phyloP scores from a whole-genome alignment of 2,113 vertebrate genomes.

The Phyllopteryx taeniolatus region DNA sequence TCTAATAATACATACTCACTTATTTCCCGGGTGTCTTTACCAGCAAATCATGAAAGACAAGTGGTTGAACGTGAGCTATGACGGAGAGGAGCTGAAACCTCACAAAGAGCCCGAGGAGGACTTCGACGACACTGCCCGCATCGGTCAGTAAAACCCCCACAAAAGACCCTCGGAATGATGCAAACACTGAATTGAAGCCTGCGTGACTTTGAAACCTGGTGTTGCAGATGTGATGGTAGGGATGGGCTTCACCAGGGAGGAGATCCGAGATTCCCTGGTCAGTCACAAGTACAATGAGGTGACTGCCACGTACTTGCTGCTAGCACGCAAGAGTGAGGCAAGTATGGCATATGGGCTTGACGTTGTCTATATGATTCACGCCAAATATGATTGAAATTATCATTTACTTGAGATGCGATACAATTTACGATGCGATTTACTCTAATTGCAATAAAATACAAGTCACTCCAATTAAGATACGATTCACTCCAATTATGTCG shows the following conservation, averaged over 20 bases:
- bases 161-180: not conserved
- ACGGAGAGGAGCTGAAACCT: slow-evolving; percentile 84
- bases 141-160: slow-evolving; percentile 47
- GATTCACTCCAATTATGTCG: too few species aligned
- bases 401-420: not conserved
- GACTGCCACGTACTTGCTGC: slow-evolving; percentile 91
- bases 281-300: slow-evolving; percentile 90
- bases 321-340: slow-evolving; percentile 83
- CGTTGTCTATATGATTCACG: not conserved
- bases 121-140: slow-evolving; percentile 80
- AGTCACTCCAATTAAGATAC: too few species aligned
- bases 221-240: slow-evolving; percentile 88
- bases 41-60: slow-evolving; percentile 98
- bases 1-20: not conserved
- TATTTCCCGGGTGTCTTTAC: not conserved
- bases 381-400: not conserved
- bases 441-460: not conserved
- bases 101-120: slow-evolving; percentile 84
- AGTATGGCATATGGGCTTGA: not conserved
- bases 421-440: not conserved
- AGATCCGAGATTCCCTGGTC: slow-evolving; percentile 84
- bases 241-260: slow-evolving; percentile 89
- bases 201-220: not conserved
- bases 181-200: not conserved
- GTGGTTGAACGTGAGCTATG: slow-evolving; percentile 88